Conservation (phyloP, 2,797 vertebrate genomes). For the Graptemys geographica region DNA sequence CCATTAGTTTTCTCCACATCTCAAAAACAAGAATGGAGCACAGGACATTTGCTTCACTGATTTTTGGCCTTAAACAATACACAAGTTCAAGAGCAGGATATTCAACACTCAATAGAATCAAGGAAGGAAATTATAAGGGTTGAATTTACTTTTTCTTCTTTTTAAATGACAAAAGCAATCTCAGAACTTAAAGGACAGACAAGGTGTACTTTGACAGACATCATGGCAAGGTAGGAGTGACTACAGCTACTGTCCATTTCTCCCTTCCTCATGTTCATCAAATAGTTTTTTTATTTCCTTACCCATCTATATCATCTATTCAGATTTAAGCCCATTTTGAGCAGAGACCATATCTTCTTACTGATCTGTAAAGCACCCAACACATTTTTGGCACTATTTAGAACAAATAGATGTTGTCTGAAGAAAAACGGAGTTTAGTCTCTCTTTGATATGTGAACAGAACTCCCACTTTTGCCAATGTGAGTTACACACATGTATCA, state of each 20-base stretch:
- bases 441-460: not conserved
- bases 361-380: not conserved
- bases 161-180: not conserved
- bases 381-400: not conserved
- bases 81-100: not conserved
- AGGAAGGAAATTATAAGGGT: not conserved
- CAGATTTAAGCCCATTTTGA: not conserved
- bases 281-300: not conserved
- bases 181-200: not conserved
- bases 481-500: not conserved
- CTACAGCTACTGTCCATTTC: not conserved
- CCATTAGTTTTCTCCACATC: not conserved
- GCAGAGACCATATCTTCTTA: not conserved
- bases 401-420: not conserved
- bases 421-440: not conserved
- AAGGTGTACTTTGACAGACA: not conserved
- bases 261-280: not conserved
- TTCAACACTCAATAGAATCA: not conserved
- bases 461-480: slow-evolving; percentile 14
- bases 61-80: not conserved
- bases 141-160: not conserved
- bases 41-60: not conserved
- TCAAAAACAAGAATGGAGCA: not conserved
- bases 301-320: not conserved
- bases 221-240: not conserved